Conservation (phyloP, 2,797 vertebrate genomes). For the Acanthis flammea region DNA sequence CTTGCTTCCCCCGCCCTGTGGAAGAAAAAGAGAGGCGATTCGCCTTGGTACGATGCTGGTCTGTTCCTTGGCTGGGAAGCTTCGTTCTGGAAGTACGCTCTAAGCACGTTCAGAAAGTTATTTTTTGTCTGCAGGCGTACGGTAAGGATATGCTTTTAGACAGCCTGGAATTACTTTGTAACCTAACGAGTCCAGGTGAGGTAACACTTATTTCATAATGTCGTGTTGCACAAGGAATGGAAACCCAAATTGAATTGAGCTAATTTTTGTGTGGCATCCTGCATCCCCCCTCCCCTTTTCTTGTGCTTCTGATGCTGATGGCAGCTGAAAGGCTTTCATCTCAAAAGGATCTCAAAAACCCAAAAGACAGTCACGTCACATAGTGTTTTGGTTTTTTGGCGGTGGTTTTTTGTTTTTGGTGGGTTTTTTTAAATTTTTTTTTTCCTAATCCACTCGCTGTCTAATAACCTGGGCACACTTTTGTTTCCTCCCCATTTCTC, state of each 20-base stretch:
- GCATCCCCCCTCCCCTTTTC: neutral
- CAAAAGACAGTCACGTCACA: too few relatives aligned
- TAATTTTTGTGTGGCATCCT: neutral
- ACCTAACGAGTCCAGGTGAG: neutral
- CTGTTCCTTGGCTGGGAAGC: neutral
- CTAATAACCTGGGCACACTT: neutral
- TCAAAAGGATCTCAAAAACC: accelerated
- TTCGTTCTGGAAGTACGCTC: neutral
- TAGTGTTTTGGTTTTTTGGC: neutral
- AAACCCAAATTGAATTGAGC: neutral
- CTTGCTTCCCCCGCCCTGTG: too few relatives aligned
- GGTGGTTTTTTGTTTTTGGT: too few relatives aligned
- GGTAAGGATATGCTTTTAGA: accelerated
- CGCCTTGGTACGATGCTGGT: accelerated
- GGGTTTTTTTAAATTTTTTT: neutral
- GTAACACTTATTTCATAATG: neutral
- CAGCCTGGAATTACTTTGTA: neutral
- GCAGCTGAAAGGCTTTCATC: neutral
- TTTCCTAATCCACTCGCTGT: neutral
- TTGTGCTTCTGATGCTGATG: neutral
- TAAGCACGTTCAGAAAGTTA: accelerated
- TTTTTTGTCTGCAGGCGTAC: neutral
- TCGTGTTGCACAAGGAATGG: neutral
- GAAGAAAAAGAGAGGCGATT: neutral
- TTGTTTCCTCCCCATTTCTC: neutral